Conservation (phyloP, 2,113 vertebrate species). For the Poecile atricapillus region DNA sequence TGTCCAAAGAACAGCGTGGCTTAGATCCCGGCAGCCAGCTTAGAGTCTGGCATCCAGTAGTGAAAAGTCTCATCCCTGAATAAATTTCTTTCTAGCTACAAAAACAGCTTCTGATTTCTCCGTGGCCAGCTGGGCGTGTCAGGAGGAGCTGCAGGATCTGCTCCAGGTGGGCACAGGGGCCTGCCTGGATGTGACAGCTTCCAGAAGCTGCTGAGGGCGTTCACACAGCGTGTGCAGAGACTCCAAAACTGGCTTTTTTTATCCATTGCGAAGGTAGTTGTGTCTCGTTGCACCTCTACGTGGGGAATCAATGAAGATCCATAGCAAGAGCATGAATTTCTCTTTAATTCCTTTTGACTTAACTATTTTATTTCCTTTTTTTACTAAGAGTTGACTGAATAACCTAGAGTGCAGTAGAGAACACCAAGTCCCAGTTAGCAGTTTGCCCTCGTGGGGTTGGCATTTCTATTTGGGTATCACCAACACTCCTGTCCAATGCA, state of each 20-base stretch:
- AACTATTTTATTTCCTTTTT: not conserved
- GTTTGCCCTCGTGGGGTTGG: not conserved
- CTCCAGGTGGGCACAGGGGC: not conserved
- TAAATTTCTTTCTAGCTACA: conserved; percentile 1
- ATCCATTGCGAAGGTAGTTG: not conserved
- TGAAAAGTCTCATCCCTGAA: not conserved
- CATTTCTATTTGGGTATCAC: not conserved
- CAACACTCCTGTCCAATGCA: not conserved
- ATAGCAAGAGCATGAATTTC: not conserved
- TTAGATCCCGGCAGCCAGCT: not conserved
- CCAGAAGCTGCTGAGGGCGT: not conserved
- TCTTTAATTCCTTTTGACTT: not conserved
- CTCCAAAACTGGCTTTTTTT: not conserved
- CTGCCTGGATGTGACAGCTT: not conserved
- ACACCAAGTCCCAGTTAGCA: not conserved
- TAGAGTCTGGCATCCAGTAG: conserved; percentile 39
- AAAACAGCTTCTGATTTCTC: not conserved
- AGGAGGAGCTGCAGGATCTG: not conserved
- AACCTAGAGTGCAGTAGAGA: not conserved
- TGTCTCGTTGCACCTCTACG: not conserved
- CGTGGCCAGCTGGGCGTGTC: not conserved
- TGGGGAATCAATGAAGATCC: not conserved
- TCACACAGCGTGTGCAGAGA: not conserved
- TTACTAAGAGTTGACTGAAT: not conserved
- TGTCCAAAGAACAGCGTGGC: conserved; percentile 54